phyloP scores from a whole-genome alignment of 2,113 vertebrate genomes.

The Sebastes fasciatus region DNA sequence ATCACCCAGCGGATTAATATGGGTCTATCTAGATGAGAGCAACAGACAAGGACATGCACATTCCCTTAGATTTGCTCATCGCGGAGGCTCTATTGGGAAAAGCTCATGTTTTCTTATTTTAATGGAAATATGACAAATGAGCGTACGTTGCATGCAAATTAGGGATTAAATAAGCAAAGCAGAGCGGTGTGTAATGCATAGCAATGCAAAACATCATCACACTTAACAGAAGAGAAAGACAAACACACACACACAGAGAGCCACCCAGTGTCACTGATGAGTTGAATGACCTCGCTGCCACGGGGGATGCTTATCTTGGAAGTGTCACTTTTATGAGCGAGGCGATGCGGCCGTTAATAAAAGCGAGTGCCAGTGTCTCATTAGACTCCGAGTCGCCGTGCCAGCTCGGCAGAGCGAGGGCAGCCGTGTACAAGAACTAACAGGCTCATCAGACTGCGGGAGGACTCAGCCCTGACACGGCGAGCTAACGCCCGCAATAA shows the following conservation, averaged over 20 bases:
- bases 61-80: slow-evolving; percentile 37
- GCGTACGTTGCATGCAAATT: slow-evolving; percentile 32
- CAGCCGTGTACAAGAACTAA: slow-evolving; percentile 53
- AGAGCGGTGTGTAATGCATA: slow-evolving; percentile 7
- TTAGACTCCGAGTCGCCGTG: slow-evolving; percentile 35
- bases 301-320: slow-evolving; percentile 56
- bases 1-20: slow-evolving; percentile 70
- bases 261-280: slow-evolving; percentile 40
- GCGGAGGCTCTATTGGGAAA: slow-evolving; percentile 11
- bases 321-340: slow-evolving; percentile 68
- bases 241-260: slow-evolving; percentile 22
- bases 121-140: slow-evolving; percentile 60
- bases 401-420: slow-evolving; percentile 50
- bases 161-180: slow-evolving; percentile 28
- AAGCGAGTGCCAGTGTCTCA: slow-evolving; percentile 65
- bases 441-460: slow-evolving; percentile 59
- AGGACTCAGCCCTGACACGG: slow-evolving; percentile 39
- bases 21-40: slow-evolving; percentile 45
- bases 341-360: slow-evolving; percentile 60
- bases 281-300: slow-evolving; percentile 57
- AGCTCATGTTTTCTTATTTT: slow-evolving; percentile 30
- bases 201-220: slow-evolving; percentile 4
- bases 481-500: slow-evolving; percentile 21
- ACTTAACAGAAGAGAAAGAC: slow-evolving; percentile 11
- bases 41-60: slow-evolving; percentile 72